Evolutionary conservation across 2,797 vertebrate genomes (phyloP).

Genomic region (Phalanger gymnotis): DNA sequence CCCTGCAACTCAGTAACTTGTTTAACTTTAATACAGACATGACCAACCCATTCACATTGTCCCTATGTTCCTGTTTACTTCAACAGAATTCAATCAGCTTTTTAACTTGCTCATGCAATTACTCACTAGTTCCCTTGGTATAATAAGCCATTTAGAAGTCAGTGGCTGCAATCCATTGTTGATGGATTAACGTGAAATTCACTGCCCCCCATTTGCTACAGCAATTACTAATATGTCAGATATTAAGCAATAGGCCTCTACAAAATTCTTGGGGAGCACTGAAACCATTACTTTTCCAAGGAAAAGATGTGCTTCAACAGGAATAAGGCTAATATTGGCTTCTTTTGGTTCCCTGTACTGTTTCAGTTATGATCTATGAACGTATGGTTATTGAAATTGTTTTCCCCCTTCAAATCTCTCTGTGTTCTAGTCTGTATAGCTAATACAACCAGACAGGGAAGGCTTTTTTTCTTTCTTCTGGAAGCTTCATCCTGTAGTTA

Average conservation of each 20-base stretch:
- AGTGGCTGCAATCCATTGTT: not conserved
- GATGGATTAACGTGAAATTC: not conserved
- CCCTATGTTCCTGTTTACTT: not conserved
- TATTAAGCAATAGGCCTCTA: not conserved
- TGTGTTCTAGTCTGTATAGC: not conserved
- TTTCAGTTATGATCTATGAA: not conserved
- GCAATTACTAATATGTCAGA: not conserved
- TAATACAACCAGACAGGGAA: conserved; percentile 14
- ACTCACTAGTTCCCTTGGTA: not conserved
- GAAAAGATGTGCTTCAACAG: conserved; percentile 11
- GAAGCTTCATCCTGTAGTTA: not conserved
- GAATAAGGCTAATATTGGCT: not conserved
- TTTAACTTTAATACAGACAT: not conserved
- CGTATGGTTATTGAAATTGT: not conserved
- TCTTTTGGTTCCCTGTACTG: not conserved
- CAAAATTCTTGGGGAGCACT: not conserved
- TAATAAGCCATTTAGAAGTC: not conserved
- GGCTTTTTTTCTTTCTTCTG: not conserved
- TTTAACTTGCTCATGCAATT: not conserved
- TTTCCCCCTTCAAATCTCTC: not conserved
- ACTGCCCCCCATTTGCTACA: not conserved
- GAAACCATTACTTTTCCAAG: conserved; percentile 17
- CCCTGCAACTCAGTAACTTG: not conserved
- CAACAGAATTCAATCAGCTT: not conserved
- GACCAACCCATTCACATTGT: not conserved